Percentiles rank a stretch among this genome's conserved stretches.
Conservation (phyloP, 53 echinoderm and acorn worm species). For the Stichopus horrens region DNA sequence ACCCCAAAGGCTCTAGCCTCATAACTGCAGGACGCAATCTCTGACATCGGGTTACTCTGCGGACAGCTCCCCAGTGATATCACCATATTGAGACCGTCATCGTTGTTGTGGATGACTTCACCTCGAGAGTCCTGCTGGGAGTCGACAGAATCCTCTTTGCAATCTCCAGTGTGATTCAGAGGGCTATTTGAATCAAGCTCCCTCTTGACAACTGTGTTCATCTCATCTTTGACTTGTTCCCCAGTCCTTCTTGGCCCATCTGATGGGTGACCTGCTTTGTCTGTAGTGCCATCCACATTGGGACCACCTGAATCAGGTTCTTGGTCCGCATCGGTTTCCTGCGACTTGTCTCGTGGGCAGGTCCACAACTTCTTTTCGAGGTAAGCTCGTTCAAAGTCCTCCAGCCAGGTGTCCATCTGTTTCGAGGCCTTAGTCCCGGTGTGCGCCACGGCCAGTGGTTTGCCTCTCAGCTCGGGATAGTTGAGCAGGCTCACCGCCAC, state of each 20-base stretch:
- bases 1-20: conserved; percentile 81
- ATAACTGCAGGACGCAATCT: conserved; percentile 95
- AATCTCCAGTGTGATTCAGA: too few species aligned
- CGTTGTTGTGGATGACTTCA: neutral
- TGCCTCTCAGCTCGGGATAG: conserved; percentile 73
- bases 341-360: neutral
- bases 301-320: neutral
- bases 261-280: neutral
- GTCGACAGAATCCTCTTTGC: neutral
- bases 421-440: conserved; percentile 71
- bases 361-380: conserved; percentile 36
- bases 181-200: too few species aligned
- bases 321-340: neutral
- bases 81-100: neutral
- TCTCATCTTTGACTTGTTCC: neutral
- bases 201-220: too few species aligned
- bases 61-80: neutral
- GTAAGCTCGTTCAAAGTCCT: conserved; percentile 62
- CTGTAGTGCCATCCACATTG: neutral
- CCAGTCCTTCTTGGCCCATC: neutral
- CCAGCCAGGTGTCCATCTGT: conserved; percentile 50
- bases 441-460: conserved; percentile 94
- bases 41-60: conserved; percentile 76
- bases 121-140: neutral
- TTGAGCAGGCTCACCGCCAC: conserved; percentile 86